Base-by-base conservation (phyloP, 2,113 vertebrate species). In the Promerops cafer region DNA sequence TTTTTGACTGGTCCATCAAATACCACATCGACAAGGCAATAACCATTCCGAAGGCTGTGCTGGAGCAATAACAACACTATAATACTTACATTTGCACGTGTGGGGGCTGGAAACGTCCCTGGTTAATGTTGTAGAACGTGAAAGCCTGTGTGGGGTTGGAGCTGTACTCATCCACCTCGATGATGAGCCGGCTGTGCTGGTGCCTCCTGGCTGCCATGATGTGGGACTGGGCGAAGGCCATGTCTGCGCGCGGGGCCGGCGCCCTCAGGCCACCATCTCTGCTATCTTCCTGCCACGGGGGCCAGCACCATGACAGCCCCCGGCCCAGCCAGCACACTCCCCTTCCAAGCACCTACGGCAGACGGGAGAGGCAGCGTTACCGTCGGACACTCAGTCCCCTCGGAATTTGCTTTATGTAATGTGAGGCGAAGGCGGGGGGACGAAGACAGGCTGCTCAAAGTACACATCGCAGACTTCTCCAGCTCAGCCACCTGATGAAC, bases 41-140 rank as follows among this genome's bases (percentile, higher is more conserved):
- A 95, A 94, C 89, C 63, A 72, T 94, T 93, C 77, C 12, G 10
- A 83, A 96, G 87, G 81, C 92, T 61, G 63, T 11, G 86, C 83
- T 13, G 53, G 52, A 69, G 93, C 96, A 75, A 57, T 81, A 92
- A 89, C 87, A 69, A 31, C 92, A 83, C 82, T 35, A 2, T 31
- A 94, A 79, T 93, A 98, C 98, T 98, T 64, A 99, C 99, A 99
- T 99, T 97, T 99, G 99, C 93, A 99, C 99, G 16, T 99, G 99
- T 0, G 99, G 99, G 1, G 99, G 99, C 97, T 99, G 99, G 96
- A 99, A 99, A 79, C 99, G 99, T 69, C 99, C 99, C 98, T 99
- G 99, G 98, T 99, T 99, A 98, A 99, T 99, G 97, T 99, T 99
- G 98, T 99, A 99, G 98, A 99, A 99, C 72, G 99, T 99, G 97